Conservation (phyloP, 2,113 vertebrate species). For the Carassius auratus region DNA sequence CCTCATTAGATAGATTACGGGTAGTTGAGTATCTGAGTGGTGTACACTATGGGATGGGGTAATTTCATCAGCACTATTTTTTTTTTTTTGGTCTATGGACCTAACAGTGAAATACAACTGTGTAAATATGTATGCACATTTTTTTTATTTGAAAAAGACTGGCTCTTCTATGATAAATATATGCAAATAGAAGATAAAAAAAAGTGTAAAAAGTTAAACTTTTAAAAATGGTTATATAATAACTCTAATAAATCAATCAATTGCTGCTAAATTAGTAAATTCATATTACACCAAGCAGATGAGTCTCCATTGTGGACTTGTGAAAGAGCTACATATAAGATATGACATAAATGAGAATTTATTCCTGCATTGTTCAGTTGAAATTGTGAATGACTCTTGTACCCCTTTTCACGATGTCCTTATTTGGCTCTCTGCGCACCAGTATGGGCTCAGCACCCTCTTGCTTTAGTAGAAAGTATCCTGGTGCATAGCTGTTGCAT, state of each 20-base stretch:
- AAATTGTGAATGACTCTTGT: not conserved
- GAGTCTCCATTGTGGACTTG: not conserved
- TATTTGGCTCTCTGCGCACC: conserved; percentile 40
- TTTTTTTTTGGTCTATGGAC: not conserved
- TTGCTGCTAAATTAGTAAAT: not conserved
- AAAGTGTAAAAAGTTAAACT: not conserved
- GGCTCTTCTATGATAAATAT: not conserved
- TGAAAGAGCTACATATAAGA: not conserved
- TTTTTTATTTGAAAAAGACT: not conserved
- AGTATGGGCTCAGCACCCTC: conserved; percentile 57
- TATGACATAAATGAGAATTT: not conserved
- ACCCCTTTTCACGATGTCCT: conserved; percentile 58
- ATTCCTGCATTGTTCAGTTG: not conserved
- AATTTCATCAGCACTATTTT: not conserved
- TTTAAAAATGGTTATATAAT: not conserved
- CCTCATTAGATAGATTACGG: not conserved
- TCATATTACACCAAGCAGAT: not conserved
- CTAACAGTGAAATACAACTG: not conserved
- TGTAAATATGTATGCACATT: no score
- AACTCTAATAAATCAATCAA: not conserved
- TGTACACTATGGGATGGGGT: not conserved
- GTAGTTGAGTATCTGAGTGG: not conserved
- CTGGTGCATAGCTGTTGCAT: conserved; percentile 44
- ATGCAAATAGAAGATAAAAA: not conserved
- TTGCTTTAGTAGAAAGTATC: conserved; percentile 61